Percentiles rank a stretch among this genome's conserved stretches.
phyloP scores from a whole-genome alignment of 2,797 vertebrate species.

The Rhinella marina region DNA sequence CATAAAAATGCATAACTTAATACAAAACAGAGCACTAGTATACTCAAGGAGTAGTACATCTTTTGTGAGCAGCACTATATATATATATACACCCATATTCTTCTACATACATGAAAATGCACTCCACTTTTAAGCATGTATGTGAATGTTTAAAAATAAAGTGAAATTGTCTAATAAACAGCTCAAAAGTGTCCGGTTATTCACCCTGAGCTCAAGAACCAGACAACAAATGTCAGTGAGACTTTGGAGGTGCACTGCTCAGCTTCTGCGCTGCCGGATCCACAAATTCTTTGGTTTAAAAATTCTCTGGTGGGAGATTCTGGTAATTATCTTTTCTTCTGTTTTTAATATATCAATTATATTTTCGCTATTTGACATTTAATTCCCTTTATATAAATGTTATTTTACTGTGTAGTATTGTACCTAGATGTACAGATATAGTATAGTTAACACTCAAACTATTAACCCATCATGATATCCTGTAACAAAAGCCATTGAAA shows the following conservation, averaged over 20 bases:
- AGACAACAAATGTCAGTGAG: slow-evolving; percentile 87
- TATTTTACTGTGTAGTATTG: no score
- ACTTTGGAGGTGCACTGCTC: slow-evolving; percentile 86
- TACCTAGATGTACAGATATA: background rate
- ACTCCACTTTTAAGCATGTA: background rate
- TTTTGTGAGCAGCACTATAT: no score
- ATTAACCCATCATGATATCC: no score
- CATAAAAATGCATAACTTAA: no score
- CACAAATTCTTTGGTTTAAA: slow-evolving; percentile 90
- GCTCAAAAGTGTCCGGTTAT: slow-evolving; percentile 81
- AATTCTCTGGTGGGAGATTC: slow-evolving; percentile 90
- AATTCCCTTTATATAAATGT: no score
- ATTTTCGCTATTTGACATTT: no score
- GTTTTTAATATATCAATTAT: background rate
- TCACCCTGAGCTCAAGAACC: slow-evolving; percentile 83
- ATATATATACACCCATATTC: no score
- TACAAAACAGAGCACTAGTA: no score
- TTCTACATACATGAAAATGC: background rate
- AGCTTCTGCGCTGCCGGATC: slow-evolving; percentile 84
- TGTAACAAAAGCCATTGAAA: no score
- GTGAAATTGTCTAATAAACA: slow-evolving; percentile 53
- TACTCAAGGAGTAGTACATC: no score
- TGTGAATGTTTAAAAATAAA: no score
- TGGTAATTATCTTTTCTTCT: slow-evolving; percentile 75
- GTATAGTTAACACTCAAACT: no score